Percentiles rank a stretch among this genome's conserved stretches.
These are phyloP conservation scores for Metallyticus violacea DNA, from an alignment of 2,888 invertebrate species.

Conservation along the genomic window DNA sequence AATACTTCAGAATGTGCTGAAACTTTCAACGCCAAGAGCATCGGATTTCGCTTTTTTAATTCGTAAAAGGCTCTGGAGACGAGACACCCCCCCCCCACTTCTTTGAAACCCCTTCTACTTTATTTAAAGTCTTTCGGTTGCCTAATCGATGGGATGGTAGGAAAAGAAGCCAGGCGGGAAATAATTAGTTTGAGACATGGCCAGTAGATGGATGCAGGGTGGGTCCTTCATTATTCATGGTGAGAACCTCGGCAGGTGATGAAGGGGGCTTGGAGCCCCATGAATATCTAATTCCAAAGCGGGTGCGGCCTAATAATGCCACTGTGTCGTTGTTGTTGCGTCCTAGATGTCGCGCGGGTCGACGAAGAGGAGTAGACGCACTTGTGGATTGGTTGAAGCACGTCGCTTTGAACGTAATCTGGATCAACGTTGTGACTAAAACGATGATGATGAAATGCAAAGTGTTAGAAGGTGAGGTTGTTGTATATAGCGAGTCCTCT, in stretches of 20 bases:
- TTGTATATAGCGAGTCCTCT: too few species aligned
- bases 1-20: not conserved
- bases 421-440: not conserved
- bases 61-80: not conserved
- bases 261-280: not conserved
- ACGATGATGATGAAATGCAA: not conserved
- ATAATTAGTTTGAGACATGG: slow-evolving; percentile 13
- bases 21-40: not conserved
- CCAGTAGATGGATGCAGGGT: not conserved
- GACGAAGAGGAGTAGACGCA: not conserved
- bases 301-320: not conserved
- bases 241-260: slow-evolving; percentile 5
- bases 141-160: not conserved
- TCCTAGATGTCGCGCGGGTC: not conserved
- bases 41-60: not conserved
- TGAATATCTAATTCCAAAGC: not conserved
- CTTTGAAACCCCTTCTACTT: not conserved
- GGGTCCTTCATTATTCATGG: slow-evolving; percentile 7
- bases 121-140: not conserved
- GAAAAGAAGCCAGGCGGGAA: slow-evolving; percentile 3
- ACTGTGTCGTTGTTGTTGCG: not conserved
- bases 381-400: too few species aligned
- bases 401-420: not conserved
- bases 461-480: not conserved
- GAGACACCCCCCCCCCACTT: not conserved